Conservation (phyloP, 23 tunicate species). For the Oikopleura vanhoeffeni region DNA sequence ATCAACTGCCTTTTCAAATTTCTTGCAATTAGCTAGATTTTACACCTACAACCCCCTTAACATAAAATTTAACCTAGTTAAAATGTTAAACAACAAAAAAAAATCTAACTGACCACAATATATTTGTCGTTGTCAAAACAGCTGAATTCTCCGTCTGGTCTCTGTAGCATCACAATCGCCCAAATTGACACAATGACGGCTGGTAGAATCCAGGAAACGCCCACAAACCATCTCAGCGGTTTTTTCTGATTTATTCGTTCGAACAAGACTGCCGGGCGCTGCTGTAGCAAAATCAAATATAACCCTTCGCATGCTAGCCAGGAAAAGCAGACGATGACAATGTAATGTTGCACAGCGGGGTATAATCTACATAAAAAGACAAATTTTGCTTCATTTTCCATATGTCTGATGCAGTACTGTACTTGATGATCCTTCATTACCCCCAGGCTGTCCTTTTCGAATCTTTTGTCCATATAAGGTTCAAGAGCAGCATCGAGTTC, state of each 20-base stretch:
- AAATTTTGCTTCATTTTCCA: constrained; percentile 6
- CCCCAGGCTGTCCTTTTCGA: not conserved
- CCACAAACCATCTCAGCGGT: constrained; percentile 21
- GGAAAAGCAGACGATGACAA: constrained; percentile 26
- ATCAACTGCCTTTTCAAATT: too few relatives aligned
- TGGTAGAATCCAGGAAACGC: constrained; percentile 21
- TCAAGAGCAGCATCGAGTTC: not conserved
- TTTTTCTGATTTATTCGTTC: constrained; percentile 15
- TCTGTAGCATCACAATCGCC: not conserved
- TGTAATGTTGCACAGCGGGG: constrained; percentile 20
- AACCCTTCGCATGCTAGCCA: constrained; percentile 52
- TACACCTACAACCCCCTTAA: too few relatives aligned
- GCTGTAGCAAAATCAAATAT: constrained; percentile 20
- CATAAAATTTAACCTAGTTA: too few relatives aligned
- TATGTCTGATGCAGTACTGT: not conserved
- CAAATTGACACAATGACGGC: not conserved
- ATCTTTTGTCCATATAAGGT: not conserved
- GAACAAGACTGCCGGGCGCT: constrained; percentile 24
- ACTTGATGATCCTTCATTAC: not conserved
- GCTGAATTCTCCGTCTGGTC: not conserved
- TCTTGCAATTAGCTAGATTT: too few relatives aligned
- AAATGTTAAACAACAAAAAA: too few relatives aligned
- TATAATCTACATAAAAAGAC: constrained; percentile 27
- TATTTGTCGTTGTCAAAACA: too few relatives aligned
- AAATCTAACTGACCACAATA: too few relatives aligned